Evolutionary conservation across 2,797 vertebrate species (phyloP).

Genomic region (Gastrophryne carolinensis): DNA sequence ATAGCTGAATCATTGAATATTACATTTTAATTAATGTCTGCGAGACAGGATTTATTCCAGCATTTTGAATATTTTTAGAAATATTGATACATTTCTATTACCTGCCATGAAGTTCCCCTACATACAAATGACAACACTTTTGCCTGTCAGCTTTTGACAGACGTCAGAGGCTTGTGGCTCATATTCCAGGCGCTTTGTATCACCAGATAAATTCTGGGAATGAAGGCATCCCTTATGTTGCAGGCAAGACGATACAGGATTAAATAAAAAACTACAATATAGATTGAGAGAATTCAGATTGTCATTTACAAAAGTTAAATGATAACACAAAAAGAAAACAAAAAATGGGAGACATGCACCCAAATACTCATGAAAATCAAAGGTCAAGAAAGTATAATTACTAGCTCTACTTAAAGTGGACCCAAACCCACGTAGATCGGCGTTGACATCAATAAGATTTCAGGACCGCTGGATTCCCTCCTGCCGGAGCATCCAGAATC

Average conservation of each 20-base stretch:
- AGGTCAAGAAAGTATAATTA: too few species aligned
- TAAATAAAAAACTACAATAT: too few species aligned
- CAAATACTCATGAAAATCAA: too few species aligned
- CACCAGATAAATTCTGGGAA: slow-evolving; percentile 45
- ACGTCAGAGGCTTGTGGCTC: slow-evolving; percentile 21
- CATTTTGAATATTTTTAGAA: slow-evolving; percentile 53
- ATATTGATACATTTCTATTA: slow-evolving; percentile 54
- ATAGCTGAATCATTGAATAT: slow-evolving; percentile 53
- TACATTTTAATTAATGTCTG: slow-evolving; percentile 53
- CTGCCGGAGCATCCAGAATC: too few species aligned
- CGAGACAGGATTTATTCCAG: slow-evolving; percentile 44
- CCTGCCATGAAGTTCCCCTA: slow-evolving; percentile 41
- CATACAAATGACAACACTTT: slow-evolving; percentile 52
- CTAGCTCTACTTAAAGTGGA: too few species aligned
- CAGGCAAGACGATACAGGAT: slow-evolving; percentile 30
- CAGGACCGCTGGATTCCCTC: too few species aligned
- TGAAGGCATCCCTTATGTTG: slow-evolving; percentile 42
- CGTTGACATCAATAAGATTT: too few species aligned
- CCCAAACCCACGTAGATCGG: too few species aligned
- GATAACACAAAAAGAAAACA: too few species aligned
- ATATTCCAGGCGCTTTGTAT: slow-evolving; percentile 46
- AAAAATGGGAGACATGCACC: too few species aligned
- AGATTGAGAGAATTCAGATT: too few species aligned
- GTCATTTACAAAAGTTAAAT: too few species aligned
- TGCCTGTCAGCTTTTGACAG: slow-evolving; percentile 48